phyloP scores from a whole-genome alignment of 2,888 invertebrate species.

The Graphium colonna region DNA sequence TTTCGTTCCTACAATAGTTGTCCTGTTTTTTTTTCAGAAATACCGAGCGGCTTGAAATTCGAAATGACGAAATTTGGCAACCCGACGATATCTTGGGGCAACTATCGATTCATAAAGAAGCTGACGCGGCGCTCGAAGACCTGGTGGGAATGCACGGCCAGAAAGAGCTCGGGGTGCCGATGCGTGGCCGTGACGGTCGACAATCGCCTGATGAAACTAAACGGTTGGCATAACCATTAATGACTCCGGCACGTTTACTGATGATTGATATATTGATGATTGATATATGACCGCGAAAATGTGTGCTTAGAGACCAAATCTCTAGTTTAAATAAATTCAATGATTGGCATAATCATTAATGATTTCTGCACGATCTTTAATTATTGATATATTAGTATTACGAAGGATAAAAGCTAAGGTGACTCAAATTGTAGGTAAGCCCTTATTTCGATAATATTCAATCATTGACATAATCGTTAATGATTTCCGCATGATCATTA shows the following conservation, averaged over 20 bases:
- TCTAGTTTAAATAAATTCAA: no score
- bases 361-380: no score
- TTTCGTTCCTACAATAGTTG: conserved; percentile 36
- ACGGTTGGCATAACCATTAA: conserved; percentile 65
- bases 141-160: conserved; percentile 67
- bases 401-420: no score
- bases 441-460: no score
- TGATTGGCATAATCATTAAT: no score
- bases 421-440: no score
- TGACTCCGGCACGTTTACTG: background rate
- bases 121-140: conserved; percentile 53
- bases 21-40: conserved; percentile 29
- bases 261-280: no score
- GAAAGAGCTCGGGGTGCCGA: conserved; percentile 54
- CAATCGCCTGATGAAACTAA: conserved; percentile 55
- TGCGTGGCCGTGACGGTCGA: conserved; percentile 62
- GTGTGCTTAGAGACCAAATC: no score
- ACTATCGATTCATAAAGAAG: conserved; percentile 62
- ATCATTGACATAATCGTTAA: no score
- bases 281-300: no score
- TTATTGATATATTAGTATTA: no score
- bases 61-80: conserved; percentile 60
- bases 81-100: conserved; percentile 64
- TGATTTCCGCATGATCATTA: no score
- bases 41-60: conserved; percentile 40